Percentiles rank a stretch among this genome's conserved stretches.
Evolutionary conservation across 2,888 invertebrate species (phyloP).

Genomic region (Polia nebulosa): DNA sequence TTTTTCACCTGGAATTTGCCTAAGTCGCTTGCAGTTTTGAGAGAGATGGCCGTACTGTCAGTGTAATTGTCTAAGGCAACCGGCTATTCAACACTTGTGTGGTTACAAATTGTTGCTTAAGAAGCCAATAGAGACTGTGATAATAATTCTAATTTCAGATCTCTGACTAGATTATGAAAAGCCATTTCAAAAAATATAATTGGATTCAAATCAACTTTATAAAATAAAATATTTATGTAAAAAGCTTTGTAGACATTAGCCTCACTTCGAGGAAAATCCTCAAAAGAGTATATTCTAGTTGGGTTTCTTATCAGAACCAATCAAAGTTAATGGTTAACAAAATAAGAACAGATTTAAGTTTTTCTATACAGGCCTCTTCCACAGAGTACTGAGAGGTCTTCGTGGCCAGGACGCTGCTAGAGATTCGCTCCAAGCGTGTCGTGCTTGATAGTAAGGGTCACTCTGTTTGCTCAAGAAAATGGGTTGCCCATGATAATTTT

Average conservation of each 20-base stretch:
- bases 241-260: not conserved
- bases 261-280: not conserved
- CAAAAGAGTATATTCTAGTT: not conserved
- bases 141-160: not conserved
- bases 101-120: not conserved
- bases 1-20: too few species aligned
- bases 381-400: not conserved
- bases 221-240: not conserved
- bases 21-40: too few species aligned
- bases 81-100: not conserved
- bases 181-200: too few species aligned
- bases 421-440: too few species aligned
- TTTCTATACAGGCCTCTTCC: not conserved
- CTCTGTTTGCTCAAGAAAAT: too few species aligned
- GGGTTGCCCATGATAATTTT: too few species aligned
- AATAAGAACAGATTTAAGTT: not conserved
- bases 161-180: not conserved
- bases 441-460: too few species aligned
- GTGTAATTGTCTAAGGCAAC: too few species aligned
- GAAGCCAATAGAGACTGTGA: not conserved
- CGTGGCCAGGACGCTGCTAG: not conserved
- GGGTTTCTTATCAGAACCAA: not conserved
- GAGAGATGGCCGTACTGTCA: too few species aligned
- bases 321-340: not conserved
- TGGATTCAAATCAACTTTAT: not conserved